phyloP scores from a whole-genome alignment of 64 coral and sea anemone genomes.

The Trachythela sp. region DNA sequence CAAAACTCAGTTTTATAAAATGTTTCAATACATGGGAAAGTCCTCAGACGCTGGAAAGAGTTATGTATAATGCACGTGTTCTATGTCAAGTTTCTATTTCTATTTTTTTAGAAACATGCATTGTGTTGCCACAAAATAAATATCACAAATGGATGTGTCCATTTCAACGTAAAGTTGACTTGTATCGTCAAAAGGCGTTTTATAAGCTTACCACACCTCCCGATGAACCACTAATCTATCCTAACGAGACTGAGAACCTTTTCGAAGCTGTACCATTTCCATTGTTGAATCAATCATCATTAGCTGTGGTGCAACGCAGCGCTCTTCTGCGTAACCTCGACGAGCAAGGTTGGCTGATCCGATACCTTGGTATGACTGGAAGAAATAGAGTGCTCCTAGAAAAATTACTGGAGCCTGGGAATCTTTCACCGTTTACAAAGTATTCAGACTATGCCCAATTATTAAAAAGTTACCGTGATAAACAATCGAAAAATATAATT shows the following conservation, averaged over 20 bases:
- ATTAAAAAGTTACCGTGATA: neutral
- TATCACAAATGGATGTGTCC: neutral
- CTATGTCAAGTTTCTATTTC: neutral
- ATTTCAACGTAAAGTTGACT: neutral
- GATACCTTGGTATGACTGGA: neutral
- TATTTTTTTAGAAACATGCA: neutral
- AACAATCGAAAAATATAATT: neutral
- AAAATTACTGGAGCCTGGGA: neutral
- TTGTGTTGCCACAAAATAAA: neutral
- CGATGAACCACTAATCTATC: neutral
- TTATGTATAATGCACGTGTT: neutral
- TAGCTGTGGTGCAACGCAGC: neutral
- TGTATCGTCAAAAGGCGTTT: neutral
- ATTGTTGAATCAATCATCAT: neutral
- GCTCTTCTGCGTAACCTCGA: neutral
- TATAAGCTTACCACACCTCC: neutral
- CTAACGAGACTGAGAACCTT: neutral
- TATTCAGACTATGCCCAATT: neutral
- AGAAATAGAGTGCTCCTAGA: neutral
- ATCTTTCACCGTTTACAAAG: neutral
- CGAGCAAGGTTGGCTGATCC: neutral
- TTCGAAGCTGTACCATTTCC: neutral
- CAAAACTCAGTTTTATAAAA: too few relatives aligned
- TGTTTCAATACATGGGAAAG: too few relatives aligned
- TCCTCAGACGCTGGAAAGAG: too few relatives aligned